Conservation (phyloP, 2,888 invertebrate genomes). For the Siphlonurus alternatus region DNA sequence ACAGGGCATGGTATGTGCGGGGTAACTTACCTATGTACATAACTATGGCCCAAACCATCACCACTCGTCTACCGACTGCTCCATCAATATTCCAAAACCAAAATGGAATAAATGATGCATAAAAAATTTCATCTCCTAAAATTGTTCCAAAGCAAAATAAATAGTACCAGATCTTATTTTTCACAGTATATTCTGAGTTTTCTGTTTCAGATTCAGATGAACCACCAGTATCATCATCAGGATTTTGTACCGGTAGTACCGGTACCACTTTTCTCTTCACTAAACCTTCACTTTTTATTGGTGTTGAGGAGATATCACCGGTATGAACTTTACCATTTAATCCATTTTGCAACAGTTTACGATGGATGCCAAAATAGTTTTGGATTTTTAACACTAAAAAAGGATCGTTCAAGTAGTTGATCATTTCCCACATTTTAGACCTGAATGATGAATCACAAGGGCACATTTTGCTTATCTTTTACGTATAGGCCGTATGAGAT, state of each 20-base stretch:
- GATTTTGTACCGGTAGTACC: constrained; percentile 24
- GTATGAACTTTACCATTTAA: constrained; percentile 16
- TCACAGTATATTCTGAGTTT: constrained; percentile 35
- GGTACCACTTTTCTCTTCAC: constrained; percentile 27
- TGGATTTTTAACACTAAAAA: constrained; percentile 61
- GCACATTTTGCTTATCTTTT: neutral
- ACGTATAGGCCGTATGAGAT: too few species aligned
- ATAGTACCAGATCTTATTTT: constrained; percentile 67
- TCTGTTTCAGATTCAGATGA: constrained; percentile 26
- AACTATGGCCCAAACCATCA: constrained; percentile 62
- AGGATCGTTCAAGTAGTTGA: constrained; percentile 58
- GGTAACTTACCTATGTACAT: constrained; percentile 59
- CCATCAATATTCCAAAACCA: constrained; percentile 92
- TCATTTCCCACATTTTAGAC: constrained; percentile 13
- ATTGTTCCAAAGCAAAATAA: constrained; percentile 71
- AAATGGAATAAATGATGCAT: constrained; percentile 79
- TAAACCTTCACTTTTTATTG: constrained; percentile 22
- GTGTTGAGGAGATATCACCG: neutral
- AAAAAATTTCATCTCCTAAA: constrained; percentile 81
- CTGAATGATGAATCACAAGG: neutral
- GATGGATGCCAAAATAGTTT: constrained; percentile 51
- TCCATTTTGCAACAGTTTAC: constrained; percentile 16
- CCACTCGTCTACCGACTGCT: constrained; percentile 64
- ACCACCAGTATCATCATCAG: constrained; percentile 25
- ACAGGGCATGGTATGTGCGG: too few species aligned